These are phyloP conservation scores for Epirrhoe tristata DNA, from an alignment of 2,888 invertebrate species.

Conservation along the genomic window DNA sequence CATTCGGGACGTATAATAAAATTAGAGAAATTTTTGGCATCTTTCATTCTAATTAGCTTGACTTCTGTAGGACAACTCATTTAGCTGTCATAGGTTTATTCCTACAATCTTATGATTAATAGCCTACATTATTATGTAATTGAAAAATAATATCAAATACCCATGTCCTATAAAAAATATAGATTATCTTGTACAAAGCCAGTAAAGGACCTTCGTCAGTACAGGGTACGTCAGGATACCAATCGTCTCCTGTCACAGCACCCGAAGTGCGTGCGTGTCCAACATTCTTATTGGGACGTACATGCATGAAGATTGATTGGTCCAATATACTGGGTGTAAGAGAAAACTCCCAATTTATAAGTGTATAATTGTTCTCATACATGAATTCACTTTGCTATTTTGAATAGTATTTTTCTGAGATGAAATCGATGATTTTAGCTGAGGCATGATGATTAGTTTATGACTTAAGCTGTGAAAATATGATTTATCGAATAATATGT, in stretches of 20 bases:
- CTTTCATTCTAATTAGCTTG: too few relatives aligned
- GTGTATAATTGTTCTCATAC: not conserved
- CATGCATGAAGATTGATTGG: conserved; percentile 18
- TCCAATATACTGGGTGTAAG: not conserved
- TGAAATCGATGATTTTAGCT: too few relatives aligned
- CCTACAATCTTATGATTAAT: too few relatives aligned
- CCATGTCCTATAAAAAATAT: conserved; percentile 2
- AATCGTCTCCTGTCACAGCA: conserved; percentile 37
- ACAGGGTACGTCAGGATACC: conserved; percentile 15
- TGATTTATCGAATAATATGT: too few relatives aligned
- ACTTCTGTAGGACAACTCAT: too few relatives aligned
- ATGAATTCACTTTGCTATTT: not conserved
- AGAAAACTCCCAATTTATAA: not conserved
- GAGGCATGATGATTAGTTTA: too few relatives aligned
- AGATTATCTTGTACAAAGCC: conserved; percentile 23
- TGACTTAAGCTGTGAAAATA: too few relatives aligned
- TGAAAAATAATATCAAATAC: not conserved
- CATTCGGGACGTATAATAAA: too few relatives aligned
- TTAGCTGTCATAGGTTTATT: too few relatives aligned
- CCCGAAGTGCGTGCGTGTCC: conserved; percentile 27
- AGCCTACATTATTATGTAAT: not conserved
- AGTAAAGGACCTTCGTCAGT: conserved; percentile 25
- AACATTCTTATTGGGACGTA: conserved; percentile 34
- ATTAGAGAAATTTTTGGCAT: too few relatives aligned
- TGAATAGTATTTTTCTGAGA: too few relatives aligned